These are phyloP conservation scores for Saguinus imperator DNA, from an alignment of 2,113 vertebrate genomes.

Conservation along the genomic window DNA sequence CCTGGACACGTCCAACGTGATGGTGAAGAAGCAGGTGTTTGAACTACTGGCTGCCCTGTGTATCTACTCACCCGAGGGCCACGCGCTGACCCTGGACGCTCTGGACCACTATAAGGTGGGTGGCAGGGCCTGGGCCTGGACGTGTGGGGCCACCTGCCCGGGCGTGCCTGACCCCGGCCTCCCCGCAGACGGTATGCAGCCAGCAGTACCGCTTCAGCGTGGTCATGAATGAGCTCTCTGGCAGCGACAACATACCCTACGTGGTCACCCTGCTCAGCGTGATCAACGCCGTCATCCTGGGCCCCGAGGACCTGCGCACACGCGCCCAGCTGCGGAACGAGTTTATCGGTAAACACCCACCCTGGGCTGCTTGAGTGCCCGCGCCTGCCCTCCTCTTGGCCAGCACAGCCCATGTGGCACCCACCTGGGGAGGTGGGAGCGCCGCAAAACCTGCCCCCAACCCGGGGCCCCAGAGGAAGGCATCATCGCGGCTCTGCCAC, in stretches of 20 bases:
- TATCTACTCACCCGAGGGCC: constrained; percentile 93
- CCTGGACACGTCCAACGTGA: constrained; percentile 96
- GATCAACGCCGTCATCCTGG: constrained; percentile 95
- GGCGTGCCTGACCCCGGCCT: fast-evolving
- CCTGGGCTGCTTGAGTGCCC: not conserved
- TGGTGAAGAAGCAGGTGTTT: constrained; percentile 99
- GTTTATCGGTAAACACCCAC: constrained; percentile 89
- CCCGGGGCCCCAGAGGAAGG: not conserved
- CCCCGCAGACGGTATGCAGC: constrained; percentile 89
- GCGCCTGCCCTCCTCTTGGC: not conserved
- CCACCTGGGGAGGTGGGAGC: fast-evolving
- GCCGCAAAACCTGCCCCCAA: not conserved
- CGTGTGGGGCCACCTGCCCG: constrained; percentile 58
- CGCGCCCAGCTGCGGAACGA: constrained; percentile 94
- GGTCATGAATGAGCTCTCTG: constrained; percentile 94
- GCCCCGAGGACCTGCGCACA: constrained; percentile 90
- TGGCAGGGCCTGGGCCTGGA: constrained; percentile 55
- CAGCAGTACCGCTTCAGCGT: constrained; percentile 98
- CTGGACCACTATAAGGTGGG: constrained; percentile 98
- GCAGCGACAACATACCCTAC: constrained; percentile 94
- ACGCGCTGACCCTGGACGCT: constrained; percentile 92
- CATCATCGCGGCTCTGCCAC: fast-evolving
- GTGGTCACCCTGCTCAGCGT: constrained; percentile 95
- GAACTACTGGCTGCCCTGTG: constrained; percentile 96
- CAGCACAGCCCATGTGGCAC: fast-evolving